Conservation (phyloP, 2,113 vertebrate species). For the Asarcornis scutulata region DNA sequence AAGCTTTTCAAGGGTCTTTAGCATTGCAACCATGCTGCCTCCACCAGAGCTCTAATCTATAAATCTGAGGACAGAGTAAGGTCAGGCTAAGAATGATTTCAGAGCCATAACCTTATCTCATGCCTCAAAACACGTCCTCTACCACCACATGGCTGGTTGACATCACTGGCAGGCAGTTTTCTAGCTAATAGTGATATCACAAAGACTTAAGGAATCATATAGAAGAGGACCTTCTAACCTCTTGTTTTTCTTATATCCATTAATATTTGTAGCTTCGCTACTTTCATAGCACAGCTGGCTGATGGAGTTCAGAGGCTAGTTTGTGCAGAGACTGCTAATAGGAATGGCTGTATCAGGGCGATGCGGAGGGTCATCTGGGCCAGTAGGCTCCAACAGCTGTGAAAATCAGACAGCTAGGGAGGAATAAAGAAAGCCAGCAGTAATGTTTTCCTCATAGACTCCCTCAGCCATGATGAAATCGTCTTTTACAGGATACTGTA, state of each 20-base stretch:
- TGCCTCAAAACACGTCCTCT: background rate
- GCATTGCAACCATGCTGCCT: background rate
- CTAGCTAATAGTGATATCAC: background rate
- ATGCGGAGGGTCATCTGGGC: background rate
- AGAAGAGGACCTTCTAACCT: background rate
- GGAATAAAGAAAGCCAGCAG: background rate
- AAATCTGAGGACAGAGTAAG: conserved; percentile 7
- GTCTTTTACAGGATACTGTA: background rate
- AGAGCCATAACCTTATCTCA: background rate
- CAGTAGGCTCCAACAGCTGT: background rate
- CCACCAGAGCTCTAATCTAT: background rate
- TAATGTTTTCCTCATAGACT: background rate
- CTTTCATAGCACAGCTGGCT: background rate
- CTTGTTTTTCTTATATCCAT: background rate
- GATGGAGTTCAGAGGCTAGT: background rate
- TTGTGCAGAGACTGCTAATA: background rate
- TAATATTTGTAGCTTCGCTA: background rate
- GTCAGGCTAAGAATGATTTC: background rate
- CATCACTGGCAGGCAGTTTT: background rate
- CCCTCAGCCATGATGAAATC: background rate
- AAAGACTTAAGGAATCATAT: background rate
- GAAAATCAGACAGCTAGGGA: background rate
- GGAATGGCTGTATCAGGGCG: background rate
- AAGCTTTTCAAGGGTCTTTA: conserved; percentile 28
- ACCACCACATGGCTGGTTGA: background rate